Base-by-base conservation (phyloP, 2,888 invertebrate species). In the Patella depressa region DNA sequence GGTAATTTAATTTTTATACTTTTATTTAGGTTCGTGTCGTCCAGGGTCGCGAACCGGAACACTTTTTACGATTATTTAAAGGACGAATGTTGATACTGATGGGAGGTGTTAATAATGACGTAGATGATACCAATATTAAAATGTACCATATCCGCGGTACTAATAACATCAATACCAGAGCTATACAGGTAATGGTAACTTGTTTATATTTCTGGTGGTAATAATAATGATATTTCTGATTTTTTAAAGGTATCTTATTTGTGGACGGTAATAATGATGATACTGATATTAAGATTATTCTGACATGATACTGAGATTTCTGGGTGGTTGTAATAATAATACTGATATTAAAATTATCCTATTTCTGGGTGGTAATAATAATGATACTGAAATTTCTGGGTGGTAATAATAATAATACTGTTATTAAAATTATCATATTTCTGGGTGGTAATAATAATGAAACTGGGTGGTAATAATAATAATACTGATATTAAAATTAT, bases 1-100 rank as follows among this genome's bases (percentile, higher is more conserved):
- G 4, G 34, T 45, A 45, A 45, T 45, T 45, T 45, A 5, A 45
- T 45, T 5, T 45, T 45, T 9, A 1, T 1, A 45, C 45, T 24
- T 74, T 69, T 54, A 59, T 75, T 15, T 74, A 87, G 88, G 94
- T 96, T 19, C 94, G 96, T 90, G 94, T 97, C 7, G 94, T 95
- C 71, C 96, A 97, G 92, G 96, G 96, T 75, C 95, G 96, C 89
- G 97, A 98, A 92, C 96, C 97, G 0, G 94, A 96, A 14, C 97
- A 98, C 90, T 96, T 98, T 90, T 92, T 98, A 85, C 96, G 96
- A 91, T 94, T 97, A 72, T 97, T 97, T 90, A 94, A 95, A 86
- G 97, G 97, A 75, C 95, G 95, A 85, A 93, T 97, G 92, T 94
- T 95, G 73, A 85, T 91, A 57, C 88, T 86, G 24, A 78, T 85